A percentile compares a stretch with the other conserved stretches of the same genome.
Conservation (phyloP, 1,140 invertebrate species). For the Notospermus geniculatus region DNA sequence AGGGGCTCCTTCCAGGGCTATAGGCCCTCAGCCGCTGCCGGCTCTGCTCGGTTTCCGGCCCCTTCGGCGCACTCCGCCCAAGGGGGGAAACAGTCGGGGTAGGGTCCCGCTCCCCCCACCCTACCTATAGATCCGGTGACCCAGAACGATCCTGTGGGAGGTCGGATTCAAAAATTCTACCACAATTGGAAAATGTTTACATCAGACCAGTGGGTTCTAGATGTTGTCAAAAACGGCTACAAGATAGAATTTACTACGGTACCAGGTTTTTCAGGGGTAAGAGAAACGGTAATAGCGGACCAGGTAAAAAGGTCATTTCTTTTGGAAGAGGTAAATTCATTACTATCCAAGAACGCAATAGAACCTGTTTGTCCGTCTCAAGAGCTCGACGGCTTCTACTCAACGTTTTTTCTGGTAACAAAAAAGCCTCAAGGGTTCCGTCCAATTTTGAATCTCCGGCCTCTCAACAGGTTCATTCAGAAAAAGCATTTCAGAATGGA, state of each 20-base stretch:
- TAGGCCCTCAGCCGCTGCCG: too few relatives aligned
- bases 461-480: conserved; percentile 15
- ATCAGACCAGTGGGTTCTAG: conserved; percentile 19
- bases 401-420: conserved; percentile 19
- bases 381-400: conserved; percentile 13
- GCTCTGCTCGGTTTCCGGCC: too few relatives aligned
- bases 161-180: too few relatives aligned
- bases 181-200: conserved; percentile 17
- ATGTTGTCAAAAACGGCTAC: conserved; percentile 18
- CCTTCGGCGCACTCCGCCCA: too few relatives aligned
- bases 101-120: too few relatives aligned
- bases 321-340: conserved; percentile 12
- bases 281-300: conserved; percentile 7
- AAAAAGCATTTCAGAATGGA: conserved; percentile 21
- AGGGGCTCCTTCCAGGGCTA: too few relatives aligned
- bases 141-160: too few relatives aligned
- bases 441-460: conserved; percentile 20
- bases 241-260: conserved; percentile 14
- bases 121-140: too few relatives aligned
- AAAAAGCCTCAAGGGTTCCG: conserved; percentile 13
- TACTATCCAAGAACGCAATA: too few relatives aligned
- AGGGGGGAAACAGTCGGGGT: too few relatives aligned
- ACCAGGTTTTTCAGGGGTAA: conserved; percentile 5
- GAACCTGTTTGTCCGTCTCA: conserved; percentile 2
- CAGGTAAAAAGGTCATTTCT: not conserved